Percentiles rank a stretch among this genome's conserved stretches.
Evolutionary conservation across 2,888 invertebrate genomes (phyloP).

Genomic region (Hetaerina titia): DNA sequence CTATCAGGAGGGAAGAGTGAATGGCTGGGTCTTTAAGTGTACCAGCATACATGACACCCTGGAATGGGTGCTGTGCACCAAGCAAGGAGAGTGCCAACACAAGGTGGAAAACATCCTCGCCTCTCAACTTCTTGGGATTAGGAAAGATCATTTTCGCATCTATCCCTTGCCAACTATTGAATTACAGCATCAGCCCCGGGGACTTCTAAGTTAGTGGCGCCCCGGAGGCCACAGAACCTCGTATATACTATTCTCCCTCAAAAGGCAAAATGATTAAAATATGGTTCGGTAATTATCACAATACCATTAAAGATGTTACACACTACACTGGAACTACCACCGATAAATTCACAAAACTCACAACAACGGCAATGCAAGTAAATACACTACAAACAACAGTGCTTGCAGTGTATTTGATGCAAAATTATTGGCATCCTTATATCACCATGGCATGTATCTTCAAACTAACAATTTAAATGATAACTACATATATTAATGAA

Average conservation of each 20-base stretch:
- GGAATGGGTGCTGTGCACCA: constrained; percentile 53
- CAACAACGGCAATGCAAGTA: background rate
- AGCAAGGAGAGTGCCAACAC: constrained; percentile 51
- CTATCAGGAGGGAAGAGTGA: constrained; percentile 50
- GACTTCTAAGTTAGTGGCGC: constrained; percentile 4
- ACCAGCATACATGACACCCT: constrained; percentile 51
- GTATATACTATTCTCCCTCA: background rate
- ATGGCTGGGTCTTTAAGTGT: constrained; percentile 51
- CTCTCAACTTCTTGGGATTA: constrained; percentile 48
- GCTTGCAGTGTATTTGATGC: background rate
- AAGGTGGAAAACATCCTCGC: constrained; percentile 49
- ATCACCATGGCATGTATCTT: background rate
- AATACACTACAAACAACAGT: background rate
- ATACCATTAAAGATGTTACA: background rate
- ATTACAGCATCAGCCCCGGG: background rate
- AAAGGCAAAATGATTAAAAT: background rate
- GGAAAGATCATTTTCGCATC: constrained; percentile 1
- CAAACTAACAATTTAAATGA: background rate
- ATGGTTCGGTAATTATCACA: background rate
- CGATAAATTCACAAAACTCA: background rate
- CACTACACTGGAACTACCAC: background rate
- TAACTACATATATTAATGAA: background rate
- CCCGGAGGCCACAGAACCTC: constrained; percentile 7
- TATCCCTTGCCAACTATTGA: background rate
- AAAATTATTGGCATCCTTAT: background rate